These are phyloP conservation scores for Sepiola atlantica DNA, from an alignment of 2,888 invertebrate genomes.

Conservation along the genomic window DNA sequence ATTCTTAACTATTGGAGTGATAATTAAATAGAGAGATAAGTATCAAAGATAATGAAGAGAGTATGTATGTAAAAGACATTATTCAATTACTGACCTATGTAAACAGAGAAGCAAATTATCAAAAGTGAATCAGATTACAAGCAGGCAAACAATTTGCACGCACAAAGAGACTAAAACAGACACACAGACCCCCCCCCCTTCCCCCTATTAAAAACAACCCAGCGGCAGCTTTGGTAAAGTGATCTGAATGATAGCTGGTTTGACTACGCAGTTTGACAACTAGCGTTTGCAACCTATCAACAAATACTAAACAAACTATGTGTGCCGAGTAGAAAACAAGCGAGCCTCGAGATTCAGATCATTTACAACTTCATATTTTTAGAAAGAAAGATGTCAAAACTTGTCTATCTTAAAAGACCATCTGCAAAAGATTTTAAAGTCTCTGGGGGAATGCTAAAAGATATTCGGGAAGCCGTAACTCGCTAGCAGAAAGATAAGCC, in stretches of 20 bases:
- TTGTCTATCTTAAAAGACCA: not conserved
- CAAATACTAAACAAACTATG: not conserved
- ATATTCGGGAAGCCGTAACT: not conserved
- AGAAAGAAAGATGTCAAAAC: constrained; percentile 2
- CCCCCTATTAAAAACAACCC: not conserved
- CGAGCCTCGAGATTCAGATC: not conserved
- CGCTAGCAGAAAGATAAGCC: not conserved
- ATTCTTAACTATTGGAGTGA: not conserved
- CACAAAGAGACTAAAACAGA: too few relatives aligned
- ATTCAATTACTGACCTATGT: not conserved
- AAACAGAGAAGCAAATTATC: not conserved
- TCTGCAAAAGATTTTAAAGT: not conserved
- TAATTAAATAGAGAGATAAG: not conserved
- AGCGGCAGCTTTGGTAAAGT: not conserved
- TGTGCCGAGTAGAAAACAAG: not conserved
- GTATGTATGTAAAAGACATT: not conserved
- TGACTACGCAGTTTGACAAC: not conserved
- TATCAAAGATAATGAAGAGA: not conserved
- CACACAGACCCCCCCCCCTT: too few relatives aligned
- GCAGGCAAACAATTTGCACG: not conserved
- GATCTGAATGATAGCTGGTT: not conserved
- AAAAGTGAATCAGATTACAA: not conserved
- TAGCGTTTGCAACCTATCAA: not conserved
- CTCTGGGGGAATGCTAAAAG: not conserved
- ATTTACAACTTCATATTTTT: not conserved